These are phyloP conservation scores for Diplosoma virens DNA, from an alignment of 23 tunicate genomes.

Conservation along the genomic window DNA sequence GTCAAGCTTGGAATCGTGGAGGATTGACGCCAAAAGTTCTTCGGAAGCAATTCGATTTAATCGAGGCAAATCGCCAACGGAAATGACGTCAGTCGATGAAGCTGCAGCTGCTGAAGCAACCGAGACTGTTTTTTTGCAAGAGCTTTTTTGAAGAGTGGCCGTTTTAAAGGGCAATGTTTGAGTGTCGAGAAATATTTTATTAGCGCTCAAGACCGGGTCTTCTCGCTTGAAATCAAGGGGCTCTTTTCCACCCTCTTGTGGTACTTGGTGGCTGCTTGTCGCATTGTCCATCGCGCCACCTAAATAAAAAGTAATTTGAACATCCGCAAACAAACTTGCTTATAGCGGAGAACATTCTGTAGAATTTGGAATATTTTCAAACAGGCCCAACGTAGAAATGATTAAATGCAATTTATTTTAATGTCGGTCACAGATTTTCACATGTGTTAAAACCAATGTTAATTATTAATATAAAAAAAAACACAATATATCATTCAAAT, in stretches of 20 bases:
- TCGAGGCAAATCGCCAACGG: neutral
- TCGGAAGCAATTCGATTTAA: neutral
- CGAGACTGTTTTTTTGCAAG: neutral
- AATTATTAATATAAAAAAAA: too few relatives aligned
- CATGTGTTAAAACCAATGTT: too few relatives aligned
- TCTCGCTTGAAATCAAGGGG: too few relatives aligned
- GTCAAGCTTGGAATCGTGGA: neutral
- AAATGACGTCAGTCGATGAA: neutral
- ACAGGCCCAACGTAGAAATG: too few relatives aligned
- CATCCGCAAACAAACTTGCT: too few relatives aligned
- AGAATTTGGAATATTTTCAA: too few relatives aligned
- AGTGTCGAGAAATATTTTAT: conserved; percentile 6
- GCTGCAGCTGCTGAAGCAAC: neutral
- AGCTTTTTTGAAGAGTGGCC: conserved; percentile 17
- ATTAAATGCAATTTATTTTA: too few relatives aligned
- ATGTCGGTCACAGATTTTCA: too few relatives aligned
- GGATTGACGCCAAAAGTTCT: neutral
- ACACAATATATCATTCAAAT: too few relatives aligned
- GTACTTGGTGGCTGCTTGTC: neutral
- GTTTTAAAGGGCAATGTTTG: conserved; percentile 20
- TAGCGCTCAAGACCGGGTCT: neutral
- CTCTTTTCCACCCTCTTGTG: neutral
- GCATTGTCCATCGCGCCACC: too few relatives aligned
- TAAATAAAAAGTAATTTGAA: too few relatives aligned
- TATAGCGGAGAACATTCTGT: neutral